These are phyloP conservation scores for Triplophysa tibetana DNA, from an alignment of 2,113 vertebrate genomes.

Conservation along the genomic window DNA sequence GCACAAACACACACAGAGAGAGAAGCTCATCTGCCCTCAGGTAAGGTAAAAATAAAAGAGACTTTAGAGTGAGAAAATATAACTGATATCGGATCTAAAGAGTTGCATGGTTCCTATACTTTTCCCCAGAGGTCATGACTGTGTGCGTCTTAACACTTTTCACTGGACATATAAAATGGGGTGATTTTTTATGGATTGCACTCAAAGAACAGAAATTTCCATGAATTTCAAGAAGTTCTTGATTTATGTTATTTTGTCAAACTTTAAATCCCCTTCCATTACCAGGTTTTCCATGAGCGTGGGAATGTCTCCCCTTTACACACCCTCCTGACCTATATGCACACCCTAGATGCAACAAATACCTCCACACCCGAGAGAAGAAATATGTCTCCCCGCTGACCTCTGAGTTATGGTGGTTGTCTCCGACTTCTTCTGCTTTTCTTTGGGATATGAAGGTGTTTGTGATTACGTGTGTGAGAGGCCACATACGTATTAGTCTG, in stretches of 20 bases:
- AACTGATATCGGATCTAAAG: not conserved
- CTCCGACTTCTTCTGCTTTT: not conserved
- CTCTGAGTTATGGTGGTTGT: slow-evolving; percentile 14
- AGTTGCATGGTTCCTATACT: no score
- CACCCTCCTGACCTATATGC: slow-evolving; percentile 7
- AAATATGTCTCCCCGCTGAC: slow-evolving; percentile 26
- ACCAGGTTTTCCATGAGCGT: no score
- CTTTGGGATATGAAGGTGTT: slow-evolving; percentile 15
- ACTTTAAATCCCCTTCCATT: no score
- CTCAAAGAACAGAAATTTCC: no score
- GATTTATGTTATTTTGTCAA: no score
- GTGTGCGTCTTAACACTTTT: no score
- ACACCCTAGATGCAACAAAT: not conserved
- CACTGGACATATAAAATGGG: no score
- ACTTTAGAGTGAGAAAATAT: not conserved
- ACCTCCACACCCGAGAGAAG: slow-evolving; percentile 3
- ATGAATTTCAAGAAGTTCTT: no score
- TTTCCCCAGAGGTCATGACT: no score
- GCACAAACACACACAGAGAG: no score
- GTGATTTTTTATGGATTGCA: no score
- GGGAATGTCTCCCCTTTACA: no score
- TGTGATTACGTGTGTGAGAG: not conserved
- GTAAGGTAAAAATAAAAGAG: not conserved
- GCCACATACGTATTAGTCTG: slow-evolving; percentile 8
- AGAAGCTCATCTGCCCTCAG: not conserved